A percentile compares a stretch with the other conserved stretches of the same genome.
phyloP scores from a whole-genome alignment of 2,113 vertebrate genomes.

The Ceyx margarethae region DNA sequence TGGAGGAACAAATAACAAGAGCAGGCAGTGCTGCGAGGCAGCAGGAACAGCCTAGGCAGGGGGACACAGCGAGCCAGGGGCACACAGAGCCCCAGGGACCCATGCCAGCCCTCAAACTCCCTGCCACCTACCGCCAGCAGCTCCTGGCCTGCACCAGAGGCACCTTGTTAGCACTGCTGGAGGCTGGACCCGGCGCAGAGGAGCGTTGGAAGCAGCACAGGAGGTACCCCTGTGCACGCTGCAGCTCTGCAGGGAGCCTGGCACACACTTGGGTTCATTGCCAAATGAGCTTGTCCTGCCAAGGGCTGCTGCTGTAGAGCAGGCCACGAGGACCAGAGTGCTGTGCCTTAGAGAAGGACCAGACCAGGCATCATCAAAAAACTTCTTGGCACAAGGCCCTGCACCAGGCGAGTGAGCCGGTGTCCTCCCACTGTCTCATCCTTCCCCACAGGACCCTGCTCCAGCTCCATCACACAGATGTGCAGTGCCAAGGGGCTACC shows the following conservation, averaged over 20 bases:
- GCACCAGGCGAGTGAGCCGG: accelerated
- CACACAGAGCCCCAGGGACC: accelerated
- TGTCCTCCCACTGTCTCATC: accelerated
- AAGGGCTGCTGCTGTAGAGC: background rate
- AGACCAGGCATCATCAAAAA: background rate
- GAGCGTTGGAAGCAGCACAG: accelerated
- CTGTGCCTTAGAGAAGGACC: no score
- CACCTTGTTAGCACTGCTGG: background rate
- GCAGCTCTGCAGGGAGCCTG: background rate
- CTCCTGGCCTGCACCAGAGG: background rate
- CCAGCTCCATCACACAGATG: background rate
- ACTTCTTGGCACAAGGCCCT: background rate
- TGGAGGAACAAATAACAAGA: background rate
- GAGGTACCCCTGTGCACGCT: accelerated
- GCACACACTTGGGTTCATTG: accelerated
- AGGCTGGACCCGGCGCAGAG: background rate
- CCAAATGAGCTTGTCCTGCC: background rate
- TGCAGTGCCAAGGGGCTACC: background rate
- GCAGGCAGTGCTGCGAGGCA: background rate
- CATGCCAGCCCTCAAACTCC: accelerated
- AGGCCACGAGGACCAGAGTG: background rate
- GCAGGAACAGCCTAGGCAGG: no score
- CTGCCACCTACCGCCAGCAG: accelerated
- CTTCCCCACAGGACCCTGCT: background rate
- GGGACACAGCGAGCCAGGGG: background rate